Base-by-base conservation (phyloP, 2,888 invertebrate genomes). In the Zeuzera pyrina region DNA sequence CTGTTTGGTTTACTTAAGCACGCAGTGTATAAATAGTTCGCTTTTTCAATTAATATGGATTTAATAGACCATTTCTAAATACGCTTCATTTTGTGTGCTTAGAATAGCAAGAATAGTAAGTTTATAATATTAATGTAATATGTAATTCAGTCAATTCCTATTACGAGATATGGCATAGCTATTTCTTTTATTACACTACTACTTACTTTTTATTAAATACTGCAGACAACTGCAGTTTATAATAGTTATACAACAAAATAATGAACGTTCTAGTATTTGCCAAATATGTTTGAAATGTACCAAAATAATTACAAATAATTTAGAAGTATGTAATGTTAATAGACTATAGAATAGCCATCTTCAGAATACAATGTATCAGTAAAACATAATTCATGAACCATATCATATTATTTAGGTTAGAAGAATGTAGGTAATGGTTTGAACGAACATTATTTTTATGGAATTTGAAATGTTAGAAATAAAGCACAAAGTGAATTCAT, bases 401-500 rank as follows among this genome's bases (percentile, higher is more conserved):
- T 79, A 79, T 79, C 79, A 79, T 70, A 45, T 51, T n/a, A n/a
- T n/a, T n/a, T 66, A 66, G 57, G 35, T 30, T 74, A 72, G 68
- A 30, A 39, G 39, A 34, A 36, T 34, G 8, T 30, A n/a, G n/a
- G n/a, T n/a, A n/a, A n/a, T n/a, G n/a, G n/a, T n/a, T n/a, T n/a
- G n/a, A 41, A 27, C 36, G 39, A 34, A 49, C 42, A 38, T 52
- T 51, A 54, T 57, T 58, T 57, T 54, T 56, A 47, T 53, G 44
- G 36, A 26, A 43, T 33, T 41, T 50, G 45, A 52, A 46, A 38
- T 45, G 48, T 47, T 43, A 27, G 33, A 43, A 39, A 29, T 34
- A 49, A 45, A 51, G 57, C 57, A 54, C 55, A 54, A n/a, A 47
- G 45, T 46, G 34, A 39, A 34, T 37, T 35, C n/a, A n/a, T n/a